phyloP scores from a whole-genome alignment of 2,888 invertebrate genomes.

The Lapara coniferarum region DNA sequence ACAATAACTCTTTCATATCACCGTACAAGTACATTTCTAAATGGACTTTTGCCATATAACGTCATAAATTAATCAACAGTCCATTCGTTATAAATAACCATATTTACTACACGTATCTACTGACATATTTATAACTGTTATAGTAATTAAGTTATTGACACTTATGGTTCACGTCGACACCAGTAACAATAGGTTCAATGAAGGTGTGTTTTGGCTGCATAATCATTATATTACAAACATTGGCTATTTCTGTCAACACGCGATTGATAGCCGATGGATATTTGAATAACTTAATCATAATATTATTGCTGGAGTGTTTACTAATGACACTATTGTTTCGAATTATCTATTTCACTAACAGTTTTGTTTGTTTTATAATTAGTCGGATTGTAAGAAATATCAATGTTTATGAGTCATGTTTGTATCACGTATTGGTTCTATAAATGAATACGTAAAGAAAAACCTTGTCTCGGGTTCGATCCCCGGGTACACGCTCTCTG shows the following conservation, averaged over 20 bases:
- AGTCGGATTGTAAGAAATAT: not conserved
- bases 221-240: conserved; percentile 43
- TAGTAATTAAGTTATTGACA: conserved; percentile 26
- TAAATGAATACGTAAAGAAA: too few species aligned
- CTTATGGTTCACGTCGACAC: conserved; percentile 18
- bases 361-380: conserved; percentile 8
- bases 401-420: not conserved
- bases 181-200: conserved; percentile 26
- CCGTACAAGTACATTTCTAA: not conserved
- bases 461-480: too few species aligned
- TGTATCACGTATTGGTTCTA: too few species aligned
- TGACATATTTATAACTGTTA: conserved; percentile 12
- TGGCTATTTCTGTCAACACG: conserved; percentile 55
- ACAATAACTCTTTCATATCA: not conserved
- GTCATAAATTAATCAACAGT: not conserved
- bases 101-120: conserved; percentile 2
- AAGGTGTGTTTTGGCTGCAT: conserved; percentile 27
- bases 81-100: not conserved
- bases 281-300: conserved; percentile 66
- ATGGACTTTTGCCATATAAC: not conserved
- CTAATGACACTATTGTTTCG: conserved; percentile 19
- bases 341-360: conserved; percentile 14
- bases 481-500: too few species aligned
- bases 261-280: conserved; percentile 61
- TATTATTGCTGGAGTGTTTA: conserved; percentile 34